phyloP scores from a whole-genome alignment of 2,888 invertebrate genomes.

The Neocrepidodera transversa region DNA sequence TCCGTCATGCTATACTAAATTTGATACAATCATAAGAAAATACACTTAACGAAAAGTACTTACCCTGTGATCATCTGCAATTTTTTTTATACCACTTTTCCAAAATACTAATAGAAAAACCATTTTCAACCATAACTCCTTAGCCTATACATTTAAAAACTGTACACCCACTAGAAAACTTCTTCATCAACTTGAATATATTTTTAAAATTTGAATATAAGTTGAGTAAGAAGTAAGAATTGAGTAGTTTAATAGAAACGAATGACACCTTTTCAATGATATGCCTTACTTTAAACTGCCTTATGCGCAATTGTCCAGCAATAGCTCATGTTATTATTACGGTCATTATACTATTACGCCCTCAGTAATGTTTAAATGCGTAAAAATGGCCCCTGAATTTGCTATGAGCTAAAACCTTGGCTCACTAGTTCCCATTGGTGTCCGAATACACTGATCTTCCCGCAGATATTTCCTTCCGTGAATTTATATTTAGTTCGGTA shows the following conservation, averaged over 20 bases:
- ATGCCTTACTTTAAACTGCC: slow-evolving; percentile 59
- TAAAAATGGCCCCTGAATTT: slow-evolving; percentile 60
- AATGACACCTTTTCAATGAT: slow-evolving; percentile 54
- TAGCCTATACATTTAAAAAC: slow-evolving; percentile 53
- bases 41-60: slow-evolving; percentile 40
- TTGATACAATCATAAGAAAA: no score
- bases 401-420: slow-evolving; percentile 56
- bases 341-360: slow-evolving; percentile 62
- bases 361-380: slow-evolving; percentile 59
- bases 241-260: slow-evolving; percentile 30
- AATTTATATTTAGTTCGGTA: slow-evolving; percentile 22
- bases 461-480: slow-evolving; percentile 43
- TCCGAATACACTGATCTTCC: slow-evolving; percentile 43
- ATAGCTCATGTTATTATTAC: slow-evolving; percentile 60
- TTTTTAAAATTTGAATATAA: slow-evolving; percentile 11
- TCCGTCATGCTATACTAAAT: no score
- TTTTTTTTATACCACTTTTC: slow-evolving; percentile 51
- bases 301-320: slow-evolving; percentile 60
- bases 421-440: slow-evolving; percentile 41
- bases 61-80: slow-evolving; percentile 59
- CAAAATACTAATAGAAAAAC: slow-evolving; percentile 42
- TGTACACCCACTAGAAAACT: slow-evolving; percentile 27
- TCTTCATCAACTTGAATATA: slow-evolving; percentile 5
- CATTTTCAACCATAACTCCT: slow-evolving; percentile 52
- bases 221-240: slow-evolving; percentile 32